phyloP scores from a whole-genome alignment of 2,113 vertebrate genomes.

The Promerops cafer region DNA sequence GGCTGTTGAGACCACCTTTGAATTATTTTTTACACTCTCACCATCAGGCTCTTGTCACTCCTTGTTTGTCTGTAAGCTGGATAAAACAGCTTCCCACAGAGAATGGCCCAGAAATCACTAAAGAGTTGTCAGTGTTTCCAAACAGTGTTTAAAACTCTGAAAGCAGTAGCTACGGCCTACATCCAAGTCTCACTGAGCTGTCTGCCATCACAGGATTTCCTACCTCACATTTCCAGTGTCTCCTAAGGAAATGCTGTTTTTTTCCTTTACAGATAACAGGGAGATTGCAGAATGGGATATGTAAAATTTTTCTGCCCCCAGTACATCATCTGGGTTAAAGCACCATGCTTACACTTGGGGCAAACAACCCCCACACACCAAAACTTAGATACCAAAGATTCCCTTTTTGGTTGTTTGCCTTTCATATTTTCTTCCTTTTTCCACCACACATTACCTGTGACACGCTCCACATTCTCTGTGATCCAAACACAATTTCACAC shows the following conservation, averaged over 20 bases:
- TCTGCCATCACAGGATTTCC: neutral
- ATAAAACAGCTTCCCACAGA: neutral
- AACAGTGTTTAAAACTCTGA: neutral
- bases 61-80: neutral
- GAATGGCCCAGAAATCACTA: neutral
- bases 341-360: neutral
- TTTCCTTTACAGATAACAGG: neutral
- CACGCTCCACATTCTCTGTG: accelerated
- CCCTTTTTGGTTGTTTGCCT: neutral
- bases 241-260: neutral
- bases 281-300: neutral
- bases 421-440: neutral
- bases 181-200: neutral
- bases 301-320: neutral
- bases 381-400: neutral
- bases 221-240: neutral
- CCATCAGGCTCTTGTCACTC: neutral
- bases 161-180: neutral
- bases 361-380: neutral
- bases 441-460: neutral
- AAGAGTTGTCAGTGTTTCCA: neutral
- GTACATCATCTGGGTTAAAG: neutral
- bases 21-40: neutral
- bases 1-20: neutral
- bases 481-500: neutral